Conservation (phyloP, 2,888 invertebrate species). For the Hartigia nigra region DNA sequence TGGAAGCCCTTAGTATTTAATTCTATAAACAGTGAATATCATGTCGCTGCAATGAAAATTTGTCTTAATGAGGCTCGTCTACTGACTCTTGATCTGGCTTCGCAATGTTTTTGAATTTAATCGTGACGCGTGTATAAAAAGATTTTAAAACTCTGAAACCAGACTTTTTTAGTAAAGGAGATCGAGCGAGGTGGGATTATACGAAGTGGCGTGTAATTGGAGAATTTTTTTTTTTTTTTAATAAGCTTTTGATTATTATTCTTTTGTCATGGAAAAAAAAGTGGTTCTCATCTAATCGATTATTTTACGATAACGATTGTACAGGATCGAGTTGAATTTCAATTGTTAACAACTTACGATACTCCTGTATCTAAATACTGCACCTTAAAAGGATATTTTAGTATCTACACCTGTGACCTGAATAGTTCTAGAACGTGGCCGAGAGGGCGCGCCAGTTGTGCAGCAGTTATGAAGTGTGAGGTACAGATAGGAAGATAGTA, state of each 20-base stretch:
- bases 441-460: background rate
- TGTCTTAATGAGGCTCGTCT: background rate
- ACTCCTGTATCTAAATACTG: background rate
- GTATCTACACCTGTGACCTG: background rate
- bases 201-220: background rate
- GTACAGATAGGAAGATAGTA: background rate
- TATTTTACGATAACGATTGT: background rate
- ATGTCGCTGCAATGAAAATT: background rate
- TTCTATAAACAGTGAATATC: background rate
- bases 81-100: background rate
- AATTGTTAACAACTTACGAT: background rate
- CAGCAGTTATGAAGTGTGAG: background rate
- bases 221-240: too few relatives aligned
- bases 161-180: background rate
- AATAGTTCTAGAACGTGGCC: background rate
- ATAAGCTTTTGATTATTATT: background rate
- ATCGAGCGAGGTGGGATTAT: background rate
- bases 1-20: conserved; percentile 36
- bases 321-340: background rate
- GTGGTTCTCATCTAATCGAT: background rate
- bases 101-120: background rate
- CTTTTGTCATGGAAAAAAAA: background rate
- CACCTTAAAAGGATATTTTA: background rate
- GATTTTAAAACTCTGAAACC: background rate
- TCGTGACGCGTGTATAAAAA: background rate